Percentiles rank a stretch among this genome's conserved stretches.
Evolutionary conservation across 2,113 vertebrate genomes (phyloP).

Genomic region (Oophaga pumilio): DNA sequence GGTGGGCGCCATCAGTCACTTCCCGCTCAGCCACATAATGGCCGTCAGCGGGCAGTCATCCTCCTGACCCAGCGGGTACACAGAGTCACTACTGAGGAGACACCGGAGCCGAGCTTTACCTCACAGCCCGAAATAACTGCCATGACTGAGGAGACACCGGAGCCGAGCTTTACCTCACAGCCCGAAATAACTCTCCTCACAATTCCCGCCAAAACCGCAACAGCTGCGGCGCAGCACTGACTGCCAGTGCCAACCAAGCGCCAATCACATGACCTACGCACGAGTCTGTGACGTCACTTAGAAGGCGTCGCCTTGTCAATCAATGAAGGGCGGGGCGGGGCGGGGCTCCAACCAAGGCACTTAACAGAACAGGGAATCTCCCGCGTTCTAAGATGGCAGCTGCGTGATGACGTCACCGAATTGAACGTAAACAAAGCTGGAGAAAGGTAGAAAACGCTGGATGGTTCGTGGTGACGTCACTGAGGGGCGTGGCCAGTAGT

Average conservation of each 20-base stretch:
- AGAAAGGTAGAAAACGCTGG: not conserved
- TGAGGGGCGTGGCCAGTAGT: fast-evolving
- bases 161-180: too few species aligned
- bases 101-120: too few species aligned
- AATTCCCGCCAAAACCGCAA: not conserved
- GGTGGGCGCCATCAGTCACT: too few species aligned
- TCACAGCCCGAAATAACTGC: too few species aligned
- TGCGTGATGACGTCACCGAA: not conserved
- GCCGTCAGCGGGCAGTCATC: too few species aligned
- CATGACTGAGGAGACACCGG: too few species aligned
- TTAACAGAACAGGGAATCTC: not conserved
- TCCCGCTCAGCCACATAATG: too few species aligned
- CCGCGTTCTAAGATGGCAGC: fast-evolving
- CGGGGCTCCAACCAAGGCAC: not conserved
- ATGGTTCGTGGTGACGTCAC: not conserved
- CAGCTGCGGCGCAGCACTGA: not conserved
- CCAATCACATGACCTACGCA: conserved; percentile 12
- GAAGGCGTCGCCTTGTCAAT: not conserved
- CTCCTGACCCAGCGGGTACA: not conserved
- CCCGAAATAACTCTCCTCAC: not conserved
- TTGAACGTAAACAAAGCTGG: conserved; percentile 29
- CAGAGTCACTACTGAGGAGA: too few species aligned
- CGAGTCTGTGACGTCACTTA: not conserved
- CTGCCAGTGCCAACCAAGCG: too few species aligned
- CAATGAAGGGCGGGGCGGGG: not conserved